Base-by-base conservation (phyloP, 2,888 invertebrate genomes). In the Mantis religiosa region DNA sequence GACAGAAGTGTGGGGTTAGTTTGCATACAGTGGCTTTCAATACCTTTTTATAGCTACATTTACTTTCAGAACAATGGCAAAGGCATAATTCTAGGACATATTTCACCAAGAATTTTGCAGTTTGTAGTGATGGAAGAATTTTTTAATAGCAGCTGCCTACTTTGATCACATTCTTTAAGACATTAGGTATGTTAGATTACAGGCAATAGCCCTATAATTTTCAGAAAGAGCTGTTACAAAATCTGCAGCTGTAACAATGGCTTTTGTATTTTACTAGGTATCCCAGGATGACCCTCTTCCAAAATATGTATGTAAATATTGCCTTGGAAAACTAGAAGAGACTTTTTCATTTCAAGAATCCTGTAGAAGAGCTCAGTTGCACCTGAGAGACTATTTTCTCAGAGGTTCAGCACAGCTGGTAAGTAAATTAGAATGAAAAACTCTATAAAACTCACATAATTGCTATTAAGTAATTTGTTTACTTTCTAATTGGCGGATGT, bases 201-300 rank as follows among this genome's bases (percentile, higher is more conserved):
- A 71, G 54, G 2, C 6, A 20, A 4, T 20, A 71, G 54, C 6
- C 54, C 20, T 71, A 2, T 71, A 20, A 71, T 71, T 3, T 6
- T 14, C 20, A 71, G 54, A 71, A 20, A 4, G 15, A 71, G 20
- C 4, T 71, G 20, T 71, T 71, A 6, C 25, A 71, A 20, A 71
- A 20, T 15, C 8, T 71, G 20, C 25, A 20, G 54, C 8, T 8
- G 14, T 71, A 71, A 71, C 6, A 20, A 20, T 71, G 54, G 8
- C 6, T 71, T 71, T 71, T 25, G 25, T 54, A 85, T 88, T 82
- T 54, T 82, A 41, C 30, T 82, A 88, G 88, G 82, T 88, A 30
- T 81, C 54, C 47, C 85, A 88, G 81, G 83, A 88, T 88, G 88
- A 88, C 41, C 88, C 88, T 27, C 82, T 88, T 25, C 88, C 88